phyloP scores from a whole-genome alignment of 2,113 vertebrate species.

The Irena cyanogastra region DNA sequence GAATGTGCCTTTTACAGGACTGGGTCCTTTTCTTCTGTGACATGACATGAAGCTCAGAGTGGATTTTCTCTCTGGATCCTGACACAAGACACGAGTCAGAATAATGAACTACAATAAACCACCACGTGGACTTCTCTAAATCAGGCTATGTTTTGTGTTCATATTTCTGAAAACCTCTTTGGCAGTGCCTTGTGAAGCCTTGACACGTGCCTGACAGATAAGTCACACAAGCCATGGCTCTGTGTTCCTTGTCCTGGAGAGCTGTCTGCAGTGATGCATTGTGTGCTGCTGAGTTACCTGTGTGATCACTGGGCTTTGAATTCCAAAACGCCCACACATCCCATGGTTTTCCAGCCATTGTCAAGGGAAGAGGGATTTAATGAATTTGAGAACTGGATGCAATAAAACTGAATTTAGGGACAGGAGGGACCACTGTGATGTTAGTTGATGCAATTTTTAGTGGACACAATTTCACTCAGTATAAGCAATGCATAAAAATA shows the following conservation, averaged over 20 bases:
- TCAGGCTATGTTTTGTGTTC: background rate
- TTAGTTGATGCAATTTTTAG: background rate
- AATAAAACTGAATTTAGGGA: background rate
- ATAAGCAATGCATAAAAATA: background rate
- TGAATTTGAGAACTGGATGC: background rate
- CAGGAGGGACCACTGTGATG: background rate
- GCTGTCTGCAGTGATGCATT: background rate
- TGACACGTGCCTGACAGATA: background rate
- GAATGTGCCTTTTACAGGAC: background rate
- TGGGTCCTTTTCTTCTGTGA: background rate
- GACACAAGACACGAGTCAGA: background rate
- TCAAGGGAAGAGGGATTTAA: background rate
- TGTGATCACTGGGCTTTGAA: background rate
- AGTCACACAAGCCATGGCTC: background rate
- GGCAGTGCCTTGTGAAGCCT: background rate
- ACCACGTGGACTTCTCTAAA: background rate
- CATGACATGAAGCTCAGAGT: background rate
- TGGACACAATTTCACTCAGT: background rate
- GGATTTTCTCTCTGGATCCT: background rate
- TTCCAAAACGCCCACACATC: accelerated
- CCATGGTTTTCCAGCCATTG: background rate
- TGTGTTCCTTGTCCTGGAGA: background rate
- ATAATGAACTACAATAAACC: background rate
- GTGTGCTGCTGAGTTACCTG: background rate
- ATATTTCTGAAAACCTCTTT: background rate